Base-by-base conservation (phyloP, 1,140 invertebrate species). In the Oedothorax gibbosus region DNA sequence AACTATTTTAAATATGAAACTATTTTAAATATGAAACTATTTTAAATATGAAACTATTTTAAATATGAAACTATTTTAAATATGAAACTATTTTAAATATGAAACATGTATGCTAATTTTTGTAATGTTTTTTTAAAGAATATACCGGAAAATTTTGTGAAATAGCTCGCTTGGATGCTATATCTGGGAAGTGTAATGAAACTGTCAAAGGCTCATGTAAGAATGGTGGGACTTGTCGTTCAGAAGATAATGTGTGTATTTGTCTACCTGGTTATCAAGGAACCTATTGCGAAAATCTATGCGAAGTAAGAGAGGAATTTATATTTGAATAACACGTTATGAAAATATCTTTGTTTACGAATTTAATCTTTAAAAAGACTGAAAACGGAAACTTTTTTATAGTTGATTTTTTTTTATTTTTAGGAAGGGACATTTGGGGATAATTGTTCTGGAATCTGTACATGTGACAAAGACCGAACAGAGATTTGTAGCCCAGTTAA, bases 151-250 rank as follows among this genome's bases (percentile, higher is more conserved):
- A 14, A 53, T 69, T 62, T 20, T 87, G 77, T 15, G 79, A 80
- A n/a, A 14, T 56, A 20, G 10, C 53, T 14, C 86, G 85, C 54
- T 76, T 71, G 11, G 7, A 90, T 88, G 90, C 89, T 12, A 88
- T 86, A 10, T 91, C 88, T 87, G 91, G 91, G 14, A 86, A 87
- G 15, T 88, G 87, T n/a, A 91, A 90, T 87, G 90, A 90, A 77
- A 87, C 87, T 50, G 81, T 35, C 35, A 35, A 88, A 3, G 91
- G 91, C 85, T 83, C 76, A 5, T 91, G 91, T 85, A 68, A 54
- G 14, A 66, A 79, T 56, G 77, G 77, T n/a, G 77, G 51, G 1
- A 87, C 89, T 11, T 79, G 77, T 12, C 54, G 68, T n/a, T 15
- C n/a, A 0, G 15, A 10, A 7, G 20, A 79, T 54, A 53, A 53